Evolutionary conservation across 1,140 invertebrate species (phyloP).

Genomic region (Glossosoma conforme): DNA sequence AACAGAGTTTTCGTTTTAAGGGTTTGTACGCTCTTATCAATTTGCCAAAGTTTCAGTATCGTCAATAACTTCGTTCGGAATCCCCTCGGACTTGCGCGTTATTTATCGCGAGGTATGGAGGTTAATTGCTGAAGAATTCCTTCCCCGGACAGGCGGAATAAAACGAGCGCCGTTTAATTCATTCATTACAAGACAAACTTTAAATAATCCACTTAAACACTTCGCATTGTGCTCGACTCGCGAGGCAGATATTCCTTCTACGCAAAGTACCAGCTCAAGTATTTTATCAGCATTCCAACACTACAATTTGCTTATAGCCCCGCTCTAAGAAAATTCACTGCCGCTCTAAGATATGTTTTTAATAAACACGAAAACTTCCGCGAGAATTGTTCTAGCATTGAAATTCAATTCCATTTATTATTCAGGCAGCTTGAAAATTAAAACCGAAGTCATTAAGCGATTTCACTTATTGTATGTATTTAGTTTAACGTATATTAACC

Average conservation of each 20-base stretch:
- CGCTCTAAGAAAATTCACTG: neutral
- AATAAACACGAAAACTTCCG: slow-evolving; percentile 12
- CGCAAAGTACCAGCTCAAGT: slow-evolving; percentile 16
- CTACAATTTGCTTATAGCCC: slow-evolving; percentile 14
- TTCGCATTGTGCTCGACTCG: slow-evolving; percentile 21
- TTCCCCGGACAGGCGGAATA: slow-evolving; percentile 8
- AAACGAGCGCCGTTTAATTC: slow-evolving; percentile 27
- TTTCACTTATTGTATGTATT: no score
- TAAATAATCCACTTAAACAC: slow-evolving; percentile 31
- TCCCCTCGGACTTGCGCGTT: no score
- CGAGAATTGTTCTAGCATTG: neutral
- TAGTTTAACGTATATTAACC: no score
- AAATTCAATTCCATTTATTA: slow-evolving; percentile 1
- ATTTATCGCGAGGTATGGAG: slow-evolving; percentile 4
- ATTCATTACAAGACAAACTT: slow-evolving; percentile 30
- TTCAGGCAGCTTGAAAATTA: no score
- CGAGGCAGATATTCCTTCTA: slow-evolving; percentile 17
- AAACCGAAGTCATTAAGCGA: no score
- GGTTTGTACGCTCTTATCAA: no score
- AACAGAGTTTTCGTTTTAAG: no score
- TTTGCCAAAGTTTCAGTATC: no score
- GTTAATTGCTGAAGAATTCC: slow-evolving; percentile 13
- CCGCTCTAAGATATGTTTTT: slow-evolving; percentile 9
- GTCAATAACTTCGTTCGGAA: no score
- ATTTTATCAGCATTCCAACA: slow-evolving; percentile 30